Evolutionary conservation across 2,113 vertebrate species (phyloP).

Genomic region (Protomyctophum bolini): DNA sequence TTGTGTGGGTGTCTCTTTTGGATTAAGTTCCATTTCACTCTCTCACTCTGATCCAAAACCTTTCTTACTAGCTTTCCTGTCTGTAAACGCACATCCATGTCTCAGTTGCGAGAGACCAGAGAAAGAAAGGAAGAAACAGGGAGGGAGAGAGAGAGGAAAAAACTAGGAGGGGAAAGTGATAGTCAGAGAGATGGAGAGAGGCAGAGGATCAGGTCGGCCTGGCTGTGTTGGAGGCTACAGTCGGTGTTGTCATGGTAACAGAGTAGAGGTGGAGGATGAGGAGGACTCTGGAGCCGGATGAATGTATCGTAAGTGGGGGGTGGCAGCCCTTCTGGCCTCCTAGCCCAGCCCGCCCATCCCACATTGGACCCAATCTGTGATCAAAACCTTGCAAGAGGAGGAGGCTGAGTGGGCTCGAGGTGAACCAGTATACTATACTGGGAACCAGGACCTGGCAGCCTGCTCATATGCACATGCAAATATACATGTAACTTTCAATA

Average conservation of each 20-base stretch:
- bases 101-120: no score
- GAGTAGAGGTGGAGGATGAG: conserved; percentile 27
- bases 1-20: no score
- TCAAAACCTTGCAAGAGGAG: conserved; percentile 21
- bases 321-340: conserved; percentile 57
- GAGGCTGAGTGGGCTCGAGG: conserved; percentile 26
- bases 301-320: conserved; percentile 58
- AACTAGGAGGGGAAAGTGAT: background rate
- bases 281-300: conserved; percentile 24
- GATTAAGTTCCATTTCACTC: no score
- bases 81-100: no score
- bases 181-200: background rate
- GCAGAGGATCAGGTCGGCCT: conserved; percentile 44
- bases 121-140: conserved; percentile 33
- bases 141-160: conserved; percentile 17
- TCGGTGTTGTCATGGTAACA: conserved; percentile 80
- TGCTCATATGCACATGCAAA: no score
- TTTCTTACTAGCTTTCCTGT: no score
- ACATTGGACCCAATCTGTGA: conserved; percentile 48
- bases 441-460: no score
- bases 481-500: no score
- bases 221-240: conserved; percentile 68
- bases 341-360: conserved; percentile 57
- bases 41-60: no score
- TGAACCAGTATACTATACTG: conserved; percentile 6